Evolutionary conservation across 2,113 vertebrate species (phyloP).

Genomic region (Casuarius casuarius): DNA sequence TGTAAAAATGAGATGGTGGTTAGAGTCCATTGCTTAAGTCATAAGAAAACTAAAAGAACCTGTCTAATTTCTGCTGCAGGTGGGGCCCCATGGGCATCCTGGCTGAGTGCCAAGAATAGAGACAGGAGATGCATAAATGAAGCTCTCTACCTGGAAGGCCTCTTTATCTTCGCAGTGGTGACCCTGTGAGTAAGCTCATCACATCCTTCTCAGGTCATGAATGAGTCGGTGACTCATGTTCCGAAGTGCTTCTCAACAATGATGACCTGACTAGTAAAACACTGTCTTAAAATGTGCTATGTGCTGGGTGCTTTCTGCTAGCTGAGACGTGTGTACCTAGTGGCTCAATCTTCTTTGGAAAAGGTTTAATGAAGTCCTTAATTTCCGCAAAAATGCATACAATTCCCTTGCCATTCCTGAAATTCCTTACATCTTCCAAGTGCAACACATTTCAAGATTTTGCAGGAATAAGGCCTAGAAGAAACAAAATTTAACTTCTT

Average conservation of each 20-base stretch:
- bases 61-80: not conserved
- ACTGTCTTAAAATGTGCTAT: not conserved
- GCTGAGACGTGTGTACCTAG: not conserved
- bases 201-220: rapidly evolving
- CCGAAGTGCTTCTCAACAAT: not conserved
- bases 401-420: not conserved
- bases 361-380: not conserved
- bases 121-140: not conserved
- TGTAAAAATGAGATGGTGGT: not conserved
- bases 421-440: not conserved
- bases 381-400: not conserved
- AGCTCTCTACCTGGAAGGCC: not conserved
- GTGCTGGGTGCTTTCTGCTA: not conserved
- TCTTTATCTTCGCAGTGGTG: not conserved
- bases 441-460: not conserved
- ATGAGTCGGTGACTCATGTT: not conserved
- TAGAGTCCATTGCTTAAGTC: not conserved
- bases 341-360: not conserved
- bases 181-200: not conserved
- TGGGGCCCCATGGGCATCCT: not conserved
- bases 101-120: not conserved
- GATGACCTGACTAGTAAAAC: not conserved
- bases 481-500: not conserved
- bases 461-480: not conserved
- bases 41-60: not conserved